Evolutionary conservation across 2,113 vertebrate genomes (phyloP), one percentile per base, ranked within the genome.

Genomic region (Galemys pyrenaicus): DNA sequence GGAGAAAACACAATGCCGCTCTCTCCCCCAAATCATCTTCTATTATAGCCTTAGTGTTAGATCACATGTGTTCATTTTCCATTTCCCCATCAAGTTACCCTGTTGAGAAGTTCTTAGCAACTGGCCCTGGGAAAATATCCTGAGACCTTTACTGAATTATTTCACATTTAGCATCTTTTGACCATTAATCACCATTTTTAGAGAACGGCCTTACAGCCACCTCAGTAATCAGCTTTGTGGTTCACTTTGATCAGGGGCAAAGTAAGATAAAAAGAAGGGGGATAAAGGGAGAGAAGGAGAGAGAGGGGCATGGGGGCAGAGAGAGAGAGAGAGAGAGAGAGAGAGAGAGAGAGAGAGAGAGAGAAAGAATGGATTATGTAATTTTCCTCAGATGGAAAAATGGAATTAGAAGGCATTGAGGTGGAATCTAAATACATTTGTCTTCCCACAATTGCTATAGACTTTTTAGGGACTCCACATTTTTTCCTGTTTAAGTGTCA

Each of bases 61-160:
- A 84, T 35, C 1, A 0, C 35, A 3, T 30, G 20, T 94, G 58
- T 85, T 94, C 86, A 19, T 87, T 89, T 92, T 78, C 82, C 62
- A 62, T 89, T 44, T 65, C 64, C 15, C 44, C 22, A 32, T 13
- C 13, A 41, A 78, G 49, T 16, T 28, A 41, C 41, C 85, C 44
- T 39, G 37, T 82, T 70, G 79, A 88, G 74, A 95, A 71, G 28
- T 68, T 68, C 91, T 79, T 39, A 85, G 86, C 86, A 81, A 62
- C 51, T 41, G 41, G 67, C 32, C 54, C 28, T 17, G 56, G 77
- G 87, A 93, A 74, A 95, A 49, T 28, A 37, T 70, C 60, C 81
- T 74, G 54, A 94, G 73, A 70, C 51, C 60, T 81, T 56, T 35
- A 4, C 28, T 10, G 46, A 87, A 83, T 75, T 44, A 1, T 6